phyloP scores from a whole-genome alignment of 2,888 invertebrate genomes.

The Elmis aenea region DNA sequence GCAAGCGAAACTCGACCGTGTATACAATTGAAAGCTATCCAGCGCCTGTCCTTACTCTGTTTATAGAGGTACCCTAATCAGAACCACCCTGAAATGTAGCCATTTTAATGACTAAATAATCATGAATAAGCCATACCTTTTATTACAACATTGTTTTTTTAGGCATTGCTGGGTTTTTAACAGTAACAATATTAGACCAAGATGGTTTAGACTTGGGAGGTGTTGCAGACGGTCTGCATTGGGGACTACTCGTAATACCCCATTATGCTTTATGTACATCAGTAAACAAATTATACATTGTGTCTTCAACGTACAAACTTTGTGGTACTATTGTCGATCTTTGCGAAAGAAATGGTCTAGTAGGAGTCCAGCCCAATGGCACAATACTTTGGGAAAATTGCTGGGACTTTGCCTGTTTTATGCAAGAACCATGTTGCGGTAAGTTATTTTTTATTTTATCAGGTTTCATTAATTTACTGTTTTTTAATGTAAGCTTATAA shows the following conservation, averaged over 20 bases:
- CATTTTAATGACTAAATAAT: slow-evolving; percentile 3
- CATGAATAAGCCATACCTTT: too few species aligned
- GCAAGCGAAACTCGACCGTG: too few species aligned
- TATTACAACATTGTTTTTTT: too few species aligned
- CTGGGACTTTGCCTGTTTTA: slow-evolving; percentile 34
- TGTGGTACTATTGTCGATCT: slow-evolving; percentile 16
- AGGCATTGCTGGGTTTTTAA: slow-evolving; percentile 69
- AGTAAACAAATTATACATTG: slow-evolving; percentile 37
- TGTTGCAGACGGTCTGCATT: slow-evolving; percentile 57
- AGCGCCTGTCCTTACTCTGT: too few species aligned
- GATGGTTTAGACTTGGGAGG: slow-evolving; percentile 56
- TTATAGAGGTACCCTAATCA: too few species aligned
- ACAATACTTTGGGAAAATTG: slow-evolving; percentile 1
- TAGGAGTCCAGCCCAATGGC: slow-evolving; percentile 7
- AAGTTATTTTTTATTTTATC: too few species aligned
- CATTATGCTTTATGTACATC: slow-evolving; percentile 58
- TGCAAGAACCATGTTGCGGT: slow-evolving; percentile 40
- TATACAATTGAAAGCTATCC: too few species aligned
- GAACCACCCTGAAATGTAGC: too few species aligned
- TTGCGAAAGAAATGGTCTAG: slow-evolving; percentile 15
- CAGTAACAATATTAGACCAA: slow-evolving; percentile 61
- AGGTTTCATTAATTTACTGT: too few species aligned
- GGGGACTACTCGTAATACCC: slow-evolving; percentile 66
- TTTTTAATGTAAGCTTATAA: too few species aligned
- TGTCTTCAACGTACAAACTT: slow-evolving; percentile 15